A percentile compares a stretch with the other conserved stretches of the same genome.
Conservation (phyloP, 1,140 invertebrate genomes). For the Drosophila tristis region DNA sequence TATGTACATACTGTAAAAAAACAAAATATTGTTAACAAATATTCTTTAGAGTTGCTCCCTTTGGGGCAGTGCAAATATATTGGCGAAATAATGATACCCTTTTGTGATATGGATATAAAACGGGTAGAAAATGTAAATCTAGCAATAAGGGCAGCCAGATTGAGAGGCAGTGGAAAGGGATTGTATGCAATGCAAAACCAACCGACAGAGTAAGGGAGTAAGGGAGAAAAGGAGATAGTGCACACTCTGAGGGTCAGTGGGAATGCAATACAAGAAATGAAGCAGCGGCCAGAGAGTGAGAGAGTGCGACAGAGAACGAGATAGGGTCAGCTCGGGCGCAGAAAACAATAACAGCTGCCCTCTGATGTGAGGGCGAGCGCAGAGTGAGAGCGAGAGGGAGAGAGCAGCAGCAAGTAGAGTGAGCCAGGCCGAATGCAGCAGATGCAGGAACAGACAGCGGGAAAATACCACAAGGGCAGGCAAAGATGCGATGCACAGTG, state of each 20-base stretch:
- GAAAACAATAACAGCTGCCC: conserved; percentile 48
- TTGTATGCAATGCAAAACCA: no score
- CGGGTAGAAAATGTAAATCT: conserved; percentile 21
- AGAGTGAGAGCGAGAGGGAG: conserved; percentile 8
- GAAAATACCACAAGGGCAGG: neutral
- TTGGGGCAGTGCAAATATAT: conserved; percentile 8
- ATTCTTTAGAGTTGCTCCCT: no score
- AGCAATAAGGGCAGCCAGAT: conserved; percentile 19
- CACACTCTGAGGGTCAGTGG: neutral
- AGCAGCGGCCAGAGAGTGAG: neutral
- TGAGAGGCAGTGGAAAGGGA: conserved; percentile 1
- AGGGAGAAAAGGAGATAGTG: conserved; percentile 1
- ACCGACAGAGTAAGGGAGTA: conserved; percentile 8
- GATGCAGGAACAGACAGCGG: conserved; percentile 7
- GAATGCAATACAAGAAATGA: conserved; percentile 19
- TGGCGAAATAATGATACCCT: conserved; percentile 13
- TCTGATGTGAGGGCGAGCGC: neutral
- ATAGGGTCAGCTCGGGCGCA: conserved; percentile 29
- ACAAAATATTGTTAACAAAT: no score
- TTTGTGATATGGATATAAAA: conserved; percentile 11
- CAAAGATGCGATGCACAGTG: conserved; percentile 20
- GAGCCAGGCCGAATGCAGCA: neutral
- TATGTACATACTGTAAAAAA: no score
- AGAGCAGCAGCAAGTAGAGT: conserved; percentile 1
- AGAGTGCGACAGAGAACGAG: conserved; percentile 6